Percentiles rank a stretch among this genome's conserved stretches.
phyloP scores from a whole-genome alignment of 2,113 vertebrate species.

The Ammodytes dubius region DNA sequence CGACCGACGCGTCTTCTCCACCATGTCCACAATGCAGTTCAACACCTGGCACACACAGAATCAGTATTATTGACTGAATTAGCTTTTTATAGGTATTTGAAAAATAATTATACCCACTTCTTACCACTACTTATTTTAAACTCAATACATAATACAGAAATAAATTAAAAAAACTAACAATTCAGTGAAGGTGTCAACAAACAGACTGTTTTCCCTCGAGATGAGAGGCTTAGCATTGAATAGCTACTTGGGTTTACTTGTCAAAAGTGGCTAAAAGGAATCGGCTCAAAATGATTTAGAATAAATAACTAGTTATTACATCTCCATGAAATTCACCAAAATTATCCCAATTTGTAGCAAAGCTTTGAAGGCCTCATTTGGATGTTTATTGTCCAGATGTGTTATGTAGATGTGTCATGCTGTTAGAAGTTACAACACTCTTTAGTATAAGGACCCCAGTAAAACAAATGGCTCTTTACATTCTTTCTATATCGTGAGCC shows the following conservation, averaged over 20 bases:
- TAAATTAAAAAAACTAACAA: no score
- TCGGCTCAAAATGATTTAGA: no score
- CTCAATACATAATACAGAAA: not conserved
- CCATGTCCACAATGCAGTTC: slow-evolving; percentile 99
- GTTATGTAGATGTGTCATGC: not conserved
- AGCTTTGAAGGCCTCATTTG: not conserved
- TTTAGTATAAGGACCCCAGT: not conserved
- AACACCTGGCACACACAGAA: slow-evolving; percentile 84
- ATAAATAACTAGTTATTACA: not conserved
- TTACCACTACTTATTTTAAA: not conserved
- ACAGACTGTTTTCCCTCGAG: no score
- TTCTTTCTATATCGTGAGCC: slow-evolving; percentile 53
- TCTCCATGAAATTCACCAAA: not conserved
- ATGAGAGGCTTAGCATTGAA: no score
- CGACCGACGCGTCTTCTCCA: slow-evolving; percentile 96
- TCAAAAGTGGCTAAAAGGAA: not conserved
- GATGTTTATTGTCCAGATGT: not conserved
- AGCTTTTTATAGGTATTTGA: not conserved
- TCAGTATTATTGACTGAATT: not conserved
- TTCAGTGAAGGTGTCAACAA: no score
- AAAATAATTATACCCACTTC: not conserved
- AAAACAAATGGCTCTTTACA: slow-evolving; percentile 45
- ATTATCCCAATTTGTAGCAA: not conserved
- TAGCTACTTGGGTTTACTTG: no score
- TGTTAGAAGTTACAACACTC: slow-evolving; percentile 19